Conservation (phyloP, 2,113 vertebrate species). For the Aphyosemion australe region DNA sequence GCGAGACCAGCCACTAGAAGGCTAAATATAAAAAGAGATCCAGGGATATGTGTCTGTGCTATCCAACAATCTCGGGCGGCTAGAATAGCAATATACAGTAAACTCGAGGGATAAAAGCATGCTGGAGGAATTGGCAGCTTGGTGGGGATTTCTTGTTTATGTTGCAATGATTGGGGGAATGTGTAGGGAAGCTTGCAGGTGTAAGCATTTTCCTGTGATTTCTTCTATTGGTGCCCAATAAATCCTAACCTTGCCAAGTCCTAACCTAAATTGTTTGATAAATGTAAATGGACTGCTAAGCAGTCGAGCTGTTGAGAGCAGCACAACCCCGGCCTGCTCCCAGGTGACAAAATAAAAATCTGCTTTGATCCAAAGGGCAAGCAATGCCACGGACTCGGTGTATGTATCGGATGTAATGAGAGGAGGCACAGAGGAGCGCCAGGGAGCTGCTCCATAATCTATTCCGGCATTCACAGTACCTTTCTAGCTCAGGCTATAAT, state of each 20-base stretch:
- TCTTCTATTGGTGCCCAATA: constrained; percentile 19
- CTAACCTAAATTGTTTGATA: constrained; percentile 43
- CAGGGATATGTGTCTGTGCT: constrained; percentile 49
- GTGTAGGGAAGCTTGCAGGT: neutral
- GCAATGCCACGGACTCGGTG: constrained; percentile 63
- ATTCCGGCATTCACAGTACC: constrained; percentile 67
- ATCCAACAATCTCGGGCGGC: constrained; percentile 54
- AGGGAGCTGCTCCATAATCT: constrained; percentile 72
- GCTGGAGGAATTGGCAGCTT: constrained; percentile 24
- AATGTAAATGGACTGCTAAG: constrained; percentile 39
- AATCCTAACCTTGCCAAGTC: constrained; percentile 23
- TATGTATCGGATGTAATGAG: constrained; percentile 68
- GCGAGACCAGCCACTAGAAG: constrained; percentile 61
- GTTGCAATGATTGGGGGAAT: constrained; percentile 21
- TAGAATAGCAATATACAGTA: constrained; percentile 59
- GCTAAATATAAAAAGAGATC: constrained; percentile 72
- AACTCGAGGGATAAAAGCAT: constrained; percentile 40
- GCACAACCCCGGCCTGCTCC: constrained; percentile 29
- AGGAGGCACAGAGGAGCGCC: constrained; percentile 59
- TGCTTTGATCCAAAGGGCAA: constrained; percentile 55
- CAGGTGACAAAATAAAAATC: constrained; percentile 60
- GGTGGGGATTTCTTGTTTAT: constrained; percentile 42
- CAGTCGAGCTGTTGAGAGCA: constrained; percentile 15
- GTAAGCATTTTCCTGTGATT: constrained; percentile 24
- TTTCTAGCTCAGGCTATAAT: constrained; percentile 74